Conservation (phyloP, 2,113 vertebrate genomes). For the Galeopterus variegatus region DNA sequence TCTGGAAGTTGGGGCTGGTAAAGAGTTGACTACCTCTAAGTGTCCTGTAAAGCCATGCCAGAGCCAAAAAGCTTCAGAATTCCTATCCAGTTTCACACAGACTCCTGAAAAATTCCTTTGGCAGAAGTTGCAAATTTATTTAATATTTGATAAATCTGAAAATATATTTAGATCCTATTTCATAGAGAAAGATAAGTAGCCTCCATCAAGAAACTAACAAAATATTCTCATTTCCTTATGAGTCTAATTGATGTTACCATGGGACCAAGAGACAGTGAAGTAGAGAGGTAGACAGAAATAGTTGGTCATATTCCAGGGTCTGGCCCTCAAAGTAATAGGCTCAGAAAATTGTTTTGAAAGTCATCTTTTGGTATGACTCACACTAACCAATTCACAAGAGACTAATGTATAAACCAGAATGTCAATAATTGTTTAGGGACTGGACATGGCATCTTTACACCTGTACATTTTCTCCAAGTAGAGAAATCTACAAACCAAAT, state of each 20-base stretch:
- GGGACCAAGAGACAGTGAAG: not conserved
- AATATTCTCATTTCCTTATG: not conserved
- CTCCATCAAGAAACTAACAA: not conserved
- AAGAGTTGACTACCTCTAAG: not conserved
- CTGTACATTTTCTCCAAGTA: not conserved
- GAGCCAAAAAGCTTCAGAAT: not conserved
- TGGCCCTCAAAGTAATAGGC: not conserved
- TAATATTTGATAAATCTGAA: constrained; percentile 8
- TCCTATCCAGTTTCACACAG: not conserved
- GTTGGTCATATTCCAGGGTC: not conserved
- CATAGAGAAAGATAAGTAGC: not conserved
- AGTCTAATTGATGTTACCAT: not conserved
- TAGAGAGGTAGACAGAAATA: not conserved
- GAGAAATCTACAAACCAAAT: not conserved
- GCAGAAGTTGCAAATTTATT: not conserved
- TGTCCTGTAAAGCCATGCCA: not conserved
- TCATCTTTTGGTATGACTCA: not conserved
- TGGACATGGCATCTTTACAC: not conserved
- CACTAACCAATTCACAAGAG: not conserved
- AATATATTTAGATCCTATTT: not conserved
- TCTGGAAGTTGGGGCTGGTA: not conserved
- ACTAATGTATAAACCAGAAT: not conserved
- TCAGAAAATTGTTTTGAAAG: constrained; percentile 10
- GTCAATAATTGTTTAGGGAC: not conserved
- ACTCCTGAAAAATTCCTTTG: not conserved